Conservation (phyloP, 1,140 invertebrate genomes). For the Paracyclopina nana region DNA sequence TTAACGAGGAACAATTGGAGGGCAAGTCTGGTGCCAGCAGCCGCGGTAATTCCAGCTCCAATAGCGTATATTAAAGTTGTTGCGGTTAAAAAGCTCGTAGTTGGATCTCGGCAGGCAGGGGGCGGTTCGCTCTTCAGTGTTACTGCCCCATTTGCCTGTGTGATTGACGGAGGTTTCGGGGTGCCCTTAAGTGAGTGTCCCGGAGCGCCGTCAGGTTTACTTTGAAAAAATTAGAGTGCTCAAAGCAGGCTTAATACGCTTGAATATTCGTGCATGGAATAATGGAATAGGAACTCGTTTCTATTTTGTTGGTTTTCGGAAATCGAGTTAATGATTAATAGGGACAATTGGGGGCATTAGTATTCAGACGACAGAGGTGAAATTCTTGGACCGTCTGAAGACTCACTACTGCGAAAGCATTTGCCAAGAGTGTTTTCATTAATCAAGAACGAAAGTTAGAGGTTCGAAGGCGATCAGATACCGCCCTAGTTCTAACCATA, state of each 20-base stretch:
- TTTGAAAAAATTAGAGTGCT: slow-evolving; percentile 69
- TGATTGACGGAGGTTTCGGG: not conserved
- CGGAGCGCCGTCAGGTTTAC: slow-evolving; percentile 33
- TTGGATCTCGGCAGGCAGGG: slow-evolving; percentile 17
- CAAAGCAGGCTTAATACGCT: slow-evolving; percentile 46
- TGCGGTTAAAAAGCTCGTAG: slow-evolving; percentile 32
- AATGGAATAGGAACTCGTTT: slow-evolving; percentile 43
- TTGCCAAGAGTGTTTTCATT: no score
- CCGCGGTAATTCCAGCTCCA: slow-evolving; percentile 76
- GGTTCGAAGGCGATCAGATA: slow-evolving; percentile 23
- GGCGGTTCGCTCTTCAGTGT: slow-evolving; percentile 6
- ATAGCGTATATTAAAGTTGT: slow-evolving; percentile 71
- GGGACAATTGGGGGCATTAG: slow-evolving; percentile 37
- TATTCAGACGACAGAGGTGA: slow-evolving; percentile 49
- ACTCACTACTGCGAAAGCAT: no score
- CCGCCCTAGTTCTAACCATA: no score
- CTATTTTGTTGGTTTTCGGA: slow-evolving; percentile 16
- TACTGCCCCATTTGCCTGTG: not conserved
- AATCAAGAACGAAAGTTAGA: slow-evolving; percentile 48
- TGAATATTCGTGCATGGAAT: slow-evolving; percentile 60
- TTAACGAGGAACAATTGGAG: slow-evolving; percentile 67
- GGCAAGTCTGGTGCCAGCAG: slow-evolving; percentile 78
- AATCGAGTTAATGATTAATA: slow-evolving; percentile 9
- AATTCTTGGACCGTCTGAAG: slow-evolving; percentile 37
- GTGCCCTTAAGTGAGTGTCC: slow-evolving; percentile 21